A percentile compares a stretch with the other conserved stretches of the same genome.
Evolutionary conservation across 2,113 vertebrate species (phyloP).

Genomic region (Sander lucioperca): DNA sequence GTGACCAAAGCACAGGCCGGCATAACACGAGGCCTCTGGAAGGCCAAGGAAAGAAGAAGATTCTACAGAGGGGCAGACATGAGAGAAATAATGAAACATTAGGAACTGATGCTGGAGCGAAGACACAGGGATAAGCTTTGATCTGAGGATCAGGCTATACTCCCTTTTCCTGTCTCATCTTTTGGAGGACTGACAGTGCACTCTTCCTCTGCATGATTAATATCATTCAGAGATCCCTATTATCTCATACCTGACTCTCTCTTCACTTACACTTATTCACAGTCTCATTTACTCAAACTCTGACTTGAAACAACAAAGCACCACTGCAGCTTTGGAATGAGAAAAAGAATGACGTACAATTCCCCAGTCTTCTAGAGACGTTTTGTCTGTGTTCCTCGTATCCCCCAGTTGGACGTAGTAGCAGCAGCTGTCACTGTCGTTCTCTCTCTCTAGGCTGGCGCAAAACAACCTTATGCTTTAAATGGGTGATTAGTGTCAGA

Average conservation of each 20-base stretch:
- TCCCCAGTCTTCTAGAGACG: slow-evolving; percentile 40
- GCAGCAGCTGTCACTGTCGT: slow-evolving; percentile 81
- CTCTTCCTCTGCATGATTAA: slow-evolving; percentile 7
- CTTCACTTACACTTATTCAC: not conserved
- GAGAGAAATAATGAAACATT: slow-evolving; percentile 14
- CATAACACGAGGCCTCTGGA: slow-evolving; percentile 35
- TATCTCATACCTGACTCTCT: not conserved
- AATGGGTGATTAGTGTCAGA: slow-evolving; percentile 88
- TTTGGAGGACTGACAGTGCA: slow-evolving; percentile 1
- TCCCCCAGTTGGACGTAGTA: slow-evolving; percentile 65
- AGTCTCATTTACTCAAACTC: slow-evolving; percentile 21
- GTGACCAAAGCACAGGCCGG: slow-evolving; percentile 55
- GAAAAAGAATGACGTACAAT: slow-evolving; percentile 35
- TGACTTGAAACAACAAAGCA: slow-evolving; percentile 16
- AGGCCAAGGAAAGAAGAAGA: slow-evolving; percentile 13
- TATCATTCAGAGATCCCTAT: slow-evolving; percentile 6
- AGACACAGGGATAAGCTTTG: slow-evolving; percentile 5
- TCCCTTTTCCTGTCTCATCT: slow-evolving; percentile 11
- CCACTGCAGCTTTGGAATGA: slow-evolving; percentile 20
- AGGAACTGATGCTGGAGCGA: not conserved
- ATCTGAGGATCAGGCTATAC: slow-evolving; percentile 10
- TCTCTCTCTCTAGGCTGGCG: slow-evolving; percentile 60
- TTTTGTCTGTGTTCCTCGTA: slow-evolving; percentile 70
- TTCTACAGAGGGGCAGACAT: slow-evolving; percentile 1
- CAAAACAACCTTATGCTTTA: slow-evolving; percentile 77